phyloP scores from a whole-genome alignment of 2,888 invertebrate species.

The Leucania comma region DNA sequence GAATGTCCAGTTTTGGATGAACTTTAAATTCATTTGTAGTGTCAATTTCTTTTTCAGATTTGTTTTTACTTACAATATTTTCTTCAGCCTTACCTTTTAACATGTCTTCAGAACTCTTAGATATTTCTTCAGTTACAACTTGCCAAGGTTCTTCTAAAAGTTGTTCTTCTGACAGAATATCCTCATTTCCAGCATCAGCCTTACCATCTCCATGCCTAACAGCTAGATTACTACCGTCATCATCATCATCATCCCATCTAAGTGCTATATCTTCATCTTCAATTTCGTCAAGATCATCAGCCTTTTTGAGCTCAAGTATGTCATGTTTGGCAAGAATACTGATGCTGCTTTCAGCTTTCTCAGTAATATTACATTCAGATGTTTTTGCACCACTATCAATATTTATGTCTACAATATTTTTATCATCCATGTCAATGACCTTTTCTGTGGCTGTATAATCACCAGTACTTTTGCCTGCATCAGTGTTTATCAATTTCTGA shows the following conservation, averaged over 20 bases:
- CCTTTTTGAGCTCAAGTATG: not conserved
- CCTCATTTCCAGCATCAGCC: constrained; percentile 12
- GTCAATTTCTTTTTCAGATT: not conserved
- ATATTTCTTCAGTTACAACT: not conserved
- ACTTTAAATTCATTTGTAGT: not conserved
- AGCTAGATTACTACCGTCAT: constrained; percentile 29
- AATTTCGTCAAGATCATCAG: constrained; percentile 21
- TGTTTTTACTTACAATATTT: not conserved
- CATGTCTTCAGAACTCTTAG: not conserved
- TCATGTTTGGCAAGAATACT: not conserved
- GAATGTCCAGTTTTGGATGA: not conserved
- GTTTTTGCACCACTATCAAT: not conserved
- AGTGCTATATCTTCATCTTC: constrained; percentile 74
- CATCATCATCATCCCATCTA: constrained; percentile 78
- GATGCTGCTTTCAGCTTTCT: not conserved
- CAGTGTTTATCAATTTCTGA: not conserved
- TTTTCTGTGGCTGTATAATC: constrained; percentile 8
- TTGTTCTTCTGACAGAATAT: constrained; percentile 23
- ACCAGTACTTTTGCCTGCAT: not conserved
- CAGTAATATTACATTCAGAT: not conserved
- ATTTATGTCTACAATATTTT: not conserved
- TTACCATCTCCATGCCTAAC: constrained; percentile 67
- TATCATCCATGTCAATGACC: not conserved
- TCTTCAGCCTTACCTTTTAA: not conserved
- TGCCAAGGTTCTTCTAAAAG: constrained; percentile 31